Conservation (phyloP, 1,140 invertebrate genomes). For the Heliconius congener region DNA sequence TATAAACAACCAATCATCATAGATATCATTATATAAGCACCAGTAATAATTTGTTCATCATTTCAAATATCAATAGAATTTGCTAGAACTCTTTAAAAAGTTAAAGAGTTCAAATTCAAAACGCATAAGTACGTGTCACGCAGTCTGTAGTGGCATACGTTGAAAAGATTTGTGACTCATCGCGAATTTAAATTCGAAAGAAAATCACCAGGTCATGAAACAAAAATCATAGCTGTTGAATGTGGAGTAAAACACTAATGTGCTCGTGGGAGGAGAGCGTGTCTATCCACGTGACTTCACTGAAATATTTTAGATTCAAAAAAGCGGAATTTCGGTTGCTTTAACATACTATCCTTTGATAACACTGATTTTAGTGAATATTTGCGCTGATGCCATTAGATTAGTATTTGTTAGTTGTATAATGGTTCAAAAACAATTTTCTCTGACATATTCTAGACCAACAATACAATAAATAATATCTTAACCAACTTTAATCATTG, state of each 20-base stretch:
- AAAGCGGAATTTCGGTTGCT: neutral
- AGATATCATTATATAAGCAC: neutral
- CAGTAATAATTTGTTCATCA: too few species aligned
- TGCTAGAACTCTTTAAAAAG: too few species aligned
- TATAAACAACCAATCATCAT: too few species aligned
- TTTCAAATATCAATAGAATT: too few species aligned
- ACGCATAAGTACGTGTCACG: neutral
- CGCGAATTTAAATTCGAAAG: neutral
- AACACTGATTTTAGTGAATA: too few species aligned
- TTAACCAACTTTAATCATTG: neutral
- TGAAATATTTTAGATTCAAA: neutral
- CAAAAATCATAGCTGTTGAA: slow-evolving; percentile 8
- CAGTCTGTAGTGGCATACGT: neutral
- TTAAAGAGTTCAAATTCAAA: too few species aligned
- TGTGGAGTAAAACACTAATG: slow-evolving; percentile 21
- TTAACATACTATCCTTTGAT: neutral
- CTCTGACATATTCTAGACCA: neutral
- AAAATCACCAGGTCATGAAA: slow-evolving; percentile 21
- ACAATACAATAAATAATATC: neutral
- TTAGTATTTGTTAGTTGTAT: neutral
- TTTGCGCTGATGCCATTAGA: neutral
- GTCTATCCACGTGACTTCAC: slow-evolving; percentile 11
- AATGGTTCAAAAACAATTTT: neutral
- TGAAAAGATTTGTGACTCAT: slow-evolving; percentile 23
- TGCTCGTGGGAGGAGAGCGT: slow-evolving; percentile 18